Evolutionary conservation across 1,140 invertebrate species (phyloP).

Genomic region (Pseudomyrmex dendroicus): DNA sequence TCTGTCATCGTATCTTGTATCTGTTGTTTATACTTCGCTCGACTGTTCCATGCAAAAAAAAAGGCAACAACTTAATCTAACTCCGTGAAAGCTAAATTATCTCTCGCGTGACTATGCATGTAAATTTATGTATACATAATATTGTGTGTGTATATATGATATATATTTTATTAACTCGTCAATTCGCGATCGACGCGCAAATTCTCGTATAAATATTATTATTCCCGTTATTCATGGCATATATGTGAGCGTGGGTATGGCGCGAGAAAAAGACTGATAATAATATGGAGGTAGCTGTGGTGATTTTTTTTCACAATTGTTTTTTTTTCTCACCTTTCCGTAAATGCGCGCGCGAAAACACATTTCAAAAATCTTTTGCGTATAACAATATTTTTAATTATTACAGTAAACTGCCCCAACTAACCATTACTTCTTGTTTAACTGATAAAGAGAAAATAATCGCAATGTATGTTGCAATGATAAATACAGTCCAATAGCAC

Average conservation of each 20-base stretch:
- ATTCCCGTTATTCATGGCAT: conserved; percentile 36
- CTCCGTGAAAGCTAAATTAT: conserved; percentile 75
- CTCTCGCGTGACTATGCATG: conserved; percentile 74
- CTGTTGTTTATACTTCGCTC: conserved; percentile 55
- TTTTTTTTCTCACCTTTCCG: conserved; percentile 26
- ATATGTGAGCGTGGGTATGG: conserved; percentile 70
- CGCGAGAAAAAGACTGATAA: conserved; percentile 74
- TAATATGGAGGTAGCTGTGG: conserved; percentile 83
- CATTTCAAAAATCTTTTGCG: background rate
- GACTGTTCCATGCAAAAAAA: conserved; percentile 72
- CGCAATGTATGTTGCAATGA: too few relatives aligned
- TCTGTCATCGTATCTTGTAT: conserved; percentile 9
- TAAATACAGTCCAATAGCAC: too few relatives aligned
- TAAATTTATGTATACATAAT: conserved; percentile 72
- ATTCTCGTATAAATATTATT: conserved; percentile 11
- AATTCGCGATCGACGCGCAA: conserved; percentile 34
- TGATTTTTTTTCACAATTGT: conserved; percentile 76
- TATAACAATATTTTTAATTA: background rate
- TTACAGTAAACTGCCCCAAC: background rate
- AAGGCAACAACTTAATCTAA: conserved; percentile 76
- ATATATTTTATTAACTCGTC: conserved; percentile 63
- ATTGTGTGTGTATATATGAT: conserved; percentile 60
- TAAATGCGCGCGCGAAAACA: conserved; percentile 38
- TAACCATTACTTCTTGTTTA: too few relatives aligned
- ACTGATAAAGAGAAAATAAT: too few relatives aligned